phyloP scores from a whole-genome alignment of 2,797 vertebrate genomes.

The Sebastes variabilis region DNA sequence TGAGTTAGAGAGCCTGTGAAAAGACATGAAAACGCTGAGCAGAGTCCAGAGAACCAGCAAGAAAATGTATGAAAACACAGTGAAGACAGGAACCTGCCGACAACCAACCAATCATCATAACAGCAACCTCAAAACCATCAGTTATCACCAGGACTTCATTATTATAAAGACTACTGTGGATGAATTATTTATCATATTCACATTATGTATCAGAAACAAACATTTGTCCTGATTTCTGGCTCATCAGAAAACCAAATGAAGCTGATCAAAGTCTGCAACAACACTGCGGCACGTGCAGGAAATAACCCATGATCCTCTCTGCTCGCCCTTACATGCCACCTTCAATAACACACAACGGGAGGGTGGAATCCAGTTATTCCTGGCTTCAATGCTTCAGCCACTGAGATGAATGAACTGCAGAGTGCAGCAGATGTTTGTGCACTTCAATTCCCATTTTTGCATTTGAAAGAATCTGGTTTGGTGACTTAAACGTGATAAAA shows the following conservation, averaged over 20 bases:
- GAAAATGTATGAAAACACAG: neutral
- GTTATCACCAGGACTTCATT: neutral
- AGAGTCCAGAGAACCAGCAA: too few species aligned
- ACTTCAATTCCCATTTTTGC: neutral
- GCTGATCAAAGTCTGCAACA: neutral
- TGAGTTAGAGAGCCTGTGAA: neutral
- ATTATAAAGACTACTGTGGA: neutral
- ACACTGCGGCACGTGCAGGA: neutral
- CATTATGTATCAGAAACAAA: neutral
- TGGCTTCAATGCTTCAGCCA: neutral
- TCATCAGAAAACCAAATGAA: neutral
- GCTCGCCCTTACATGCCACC: neutral
- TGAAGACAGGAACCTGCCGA: neutral
- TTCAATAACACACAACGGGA: neutral
- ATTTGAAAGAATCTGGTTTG: neutral
- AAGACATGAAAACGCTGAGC: neutral
- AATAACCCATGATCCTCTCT: conserved; percentile 25
- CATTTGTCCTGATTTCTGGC: neutral
- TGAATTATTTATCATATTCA: neutral
- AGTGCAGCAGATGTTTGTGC: neutral
- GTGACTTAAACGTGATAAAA: neutral
- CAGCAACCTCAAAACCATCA: neutral
- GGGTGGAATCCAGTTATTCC: neutral
- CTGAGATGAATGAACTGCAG: neutral
- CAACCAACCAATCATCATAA: neutral